A percentile compares a stretch with the other conserved stretches of the same genome.
Conservation (phyloP, 2,797 vertebrate genomes). For the Thamnophis elegans region DNA sequence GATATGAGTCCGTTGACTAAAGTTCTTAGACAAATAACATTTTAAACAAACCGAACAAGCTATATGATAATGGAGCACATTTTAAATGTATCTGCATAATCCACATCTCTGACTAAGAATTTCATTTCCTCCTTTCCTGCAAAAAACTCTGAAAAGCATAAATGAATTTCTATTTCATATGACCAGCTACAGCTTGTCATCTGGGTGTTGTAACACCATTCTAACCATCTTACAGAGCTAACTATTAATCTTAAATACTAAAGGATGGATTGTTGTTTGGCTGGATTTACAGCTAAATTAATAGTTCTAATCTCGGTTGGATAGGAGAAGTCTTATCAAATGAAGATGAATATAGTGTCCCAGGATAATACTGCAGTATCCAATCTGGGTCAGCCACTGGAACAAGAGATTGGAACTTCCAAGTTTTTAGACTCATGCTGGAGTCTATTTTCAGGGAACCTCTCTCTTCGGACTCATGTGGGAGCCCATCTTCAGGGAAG, state of each 20-base stretch:
- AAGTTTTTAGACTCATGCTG: not conserved
- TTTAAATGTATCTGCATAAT: not conserved
- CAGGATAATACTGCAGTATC: not conserved
- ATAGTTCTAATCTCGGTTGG: not conserved
- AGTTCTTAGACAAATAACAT: not conserved
- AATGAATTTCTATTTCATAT: not conserved
- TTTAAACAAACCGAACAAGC: not conserved
- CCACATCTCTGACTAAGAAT: not conserved
- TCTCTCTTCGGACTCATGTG: no score
- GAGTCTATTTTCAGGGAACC: no score
- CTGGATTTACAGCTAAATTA: not conserved
- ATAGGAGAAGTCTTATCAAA: not conserved
- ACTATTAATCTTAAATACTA: not conserved
- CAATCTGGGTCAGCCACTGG: not conserved
- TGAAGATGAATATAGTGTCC: not conserved
- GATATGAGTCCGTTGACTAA: not conserved
- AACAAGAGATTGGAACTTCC: not conserved
- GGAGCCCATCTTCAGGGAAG: not conserved
- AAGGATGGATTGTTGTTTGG: not conserved
- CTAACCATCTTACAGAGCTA: not conserved
- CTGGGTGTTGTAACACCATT: not conserved
- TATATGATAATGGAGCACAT: not conserved
- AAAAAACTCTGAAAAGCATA: not conserved
- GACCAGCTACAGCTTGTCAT: not conserved
- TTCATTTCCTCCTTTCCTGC: not conserved